phyloP scores from a whole-genome alignment of 2,888 invertebrate genomes.

The Ormia ochracea region DNA sequence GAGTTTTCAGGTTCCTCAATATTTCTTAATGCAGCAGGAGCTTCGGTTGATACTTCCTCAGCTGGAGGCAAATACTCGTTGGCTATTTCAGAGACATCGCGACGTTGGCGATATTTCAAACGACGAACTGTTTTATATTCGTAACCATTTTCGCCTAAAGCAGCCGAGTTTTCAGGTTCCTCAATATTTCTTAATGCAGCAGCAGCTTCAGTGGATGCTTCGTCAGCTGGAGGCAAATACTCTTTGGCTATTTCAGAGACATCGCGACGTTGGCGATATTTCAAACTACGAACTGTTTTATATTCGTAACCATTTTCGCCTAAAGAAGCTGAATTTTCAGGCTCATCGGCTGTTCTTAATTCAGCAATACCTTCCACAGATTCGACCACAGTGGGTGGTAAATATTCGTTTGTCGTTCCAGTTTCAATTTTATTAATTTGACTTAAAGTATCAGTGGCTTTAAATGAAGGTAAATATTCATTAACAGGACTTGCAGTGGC shows the following conservation, averaged over 20 bases:
- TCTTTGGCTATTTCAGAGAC: conserved; percentile 64
- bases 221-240: conserved; percentile 67
- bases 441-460: conserved; percentile 34
- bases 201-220: conserved; percentile 13
- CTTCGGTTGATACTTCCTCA: conserved; percentile 23
- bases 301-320: conserved; percentile 56
- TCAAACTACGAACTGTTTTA: conserved; percentile 57
- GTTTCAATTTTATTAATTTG: conserved; percentile 22
- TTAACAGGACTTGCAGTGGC: conserved; percentile 52
- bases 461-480: conserved; percentile 60
- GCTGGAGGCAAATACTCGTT: conserved; percentile 56
- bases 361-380: conserved; percentile 14
- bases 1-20: conserved; percentile 29
- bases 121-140: conserved; percentile 65
- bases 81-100: conserved; percentile 63
- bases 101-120: conserved; percentile 57
- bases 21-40: conserved; percentile 13
- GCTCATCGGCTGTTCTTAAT: background rate
- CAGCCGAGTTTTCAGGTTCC: background rate
- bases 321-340: conserved; percentile 34
- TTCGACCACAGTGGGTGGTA: conserved; percentile 37
- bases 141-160: conserved; percentile 59
- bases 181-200: conserved; percentile 13
- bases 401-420: conserved; percentile 56
- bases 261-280: conserved; percentile 61